phyloP scores from a whole-genome alignment of 37 sponge, comb jelly and placozoan genomes.

The Ephydatia muelleri region DNA sequence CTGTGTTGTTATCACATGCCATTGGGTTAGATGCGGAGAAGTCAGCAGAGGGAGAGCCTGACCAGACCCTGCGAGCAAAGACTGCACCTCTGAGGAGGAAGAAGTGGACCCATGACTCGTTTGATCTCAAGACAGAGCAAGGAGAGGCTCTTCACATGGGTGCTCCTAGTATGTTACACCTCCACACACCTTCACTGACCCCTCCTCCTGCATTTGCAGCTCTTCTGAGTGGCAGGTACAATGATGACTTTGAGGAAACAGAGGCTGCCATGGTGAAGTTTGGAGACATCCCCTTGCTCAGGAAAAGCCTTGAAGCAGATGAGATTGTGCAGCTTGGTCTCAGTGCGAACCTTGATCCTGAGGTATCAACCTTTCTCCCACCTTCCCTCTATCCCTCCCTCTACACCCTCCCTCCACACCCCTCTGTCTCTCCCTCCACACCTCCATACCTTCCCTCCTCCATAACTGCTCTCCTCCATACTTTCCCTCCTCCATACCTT shows the following conservation, averaged over 20 bases:
- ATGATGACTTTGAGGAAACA: slow-evolving; percentile 76
- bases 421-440: not conserved
- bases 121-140: slow-evolving; percentile 60
- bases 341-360: not conserved
- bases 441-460: not conserved
- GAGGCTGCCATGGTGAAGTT: slow-evolving; percentile 5
- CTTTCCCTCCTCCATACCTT: not conserved
- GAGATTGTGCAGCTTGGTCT: not conserved
- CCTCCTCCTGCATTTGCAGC: slow-evolving; percentile 11
- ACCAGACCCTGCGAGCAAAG: slow-evolving; percentile 36
- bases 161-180: slow-evolving; percentile 51
- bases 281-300: slow-evolving; percentile 18
- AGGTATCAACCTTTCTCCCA: not conserved
- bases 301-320: slow-evolving; percentile 14
- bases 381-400: not conserved
- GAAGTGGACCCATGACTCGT: slow-evolving; percentile 64
- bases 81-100: slow-evolving; percentile 82
- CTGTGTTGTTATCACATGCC: not conserved
- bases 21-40: not conserved
- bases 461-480: not conserved
- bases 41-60: not conserved
- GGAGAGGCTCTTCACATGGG: slow-evolving; percentile 61
- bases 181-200: not conserved
- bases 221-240: slow-evolving; percentile 71
- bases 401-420: not conserved